Evolutionary conservation across 2,888 invertebrate species (phyloP), one percentile per base, ranked within the genome.

Genomic region (Gastracanthus pulcherrimus): DNA sequence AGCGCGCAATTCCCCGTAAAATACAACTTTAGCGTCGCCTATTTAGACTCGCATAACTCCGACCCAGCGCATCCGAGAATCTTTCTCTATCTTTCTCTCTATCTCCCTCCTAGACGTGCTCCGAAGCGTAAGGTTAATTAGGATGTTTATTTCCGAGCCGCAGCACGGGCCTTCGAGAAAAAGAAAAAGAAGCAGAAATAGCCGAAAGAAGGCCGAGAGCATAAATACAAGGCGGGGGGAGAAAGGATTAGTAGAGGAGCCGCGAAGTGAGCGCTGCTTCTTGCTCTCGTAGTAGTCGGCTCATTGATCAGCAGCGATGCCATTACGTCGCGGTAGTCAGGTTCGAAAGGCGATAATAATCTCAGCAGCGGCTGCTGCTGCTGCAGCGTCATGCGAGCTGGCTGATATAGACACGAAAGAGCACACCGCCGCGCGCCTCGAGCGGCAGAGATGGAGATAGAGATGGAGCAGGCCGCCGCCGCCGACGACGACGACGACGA

Each of bases 371-470:
- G 60, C 74, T 16, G 70, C 67, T 19, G 36, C 66, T 2, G 55
- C 78, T 72, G 80, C 74, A 80, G 69, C 74, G 62, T 80, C 70
- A 81, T 76, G 81, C 82, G 80, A 81, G 79, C 80, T 26, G 72
- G 85, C 83, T 77, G 83, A 78, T 82, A 79, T 76, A 83, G 79
- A 84, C 82, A 72, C 82, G 76, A 77, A 77, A 78, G 75, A 80
- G 82, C 62, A 34, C 34, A 62, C 76, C 69, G 60, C 51, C 23
- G 26, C 36, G 29, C 64, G 62, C 60, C 55, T 45, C 58, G 60
- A 16, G 48, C 66, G 36, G 51, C 16, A 11, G 38, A 23, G 58
- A 16, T 19, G 26, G 38, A 76, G 79, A 74, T 80, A 76, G 69
- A 69, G 69, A 69, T 79, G 64, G 67, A 58, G 67, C 7, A 48